A percentile compares a stretch with the other conserved stretches of the same genome.
phyloP scores from a whole-genome alignment of 2,888 invertebrate species.

The Quadroppia sp. region DNA sequence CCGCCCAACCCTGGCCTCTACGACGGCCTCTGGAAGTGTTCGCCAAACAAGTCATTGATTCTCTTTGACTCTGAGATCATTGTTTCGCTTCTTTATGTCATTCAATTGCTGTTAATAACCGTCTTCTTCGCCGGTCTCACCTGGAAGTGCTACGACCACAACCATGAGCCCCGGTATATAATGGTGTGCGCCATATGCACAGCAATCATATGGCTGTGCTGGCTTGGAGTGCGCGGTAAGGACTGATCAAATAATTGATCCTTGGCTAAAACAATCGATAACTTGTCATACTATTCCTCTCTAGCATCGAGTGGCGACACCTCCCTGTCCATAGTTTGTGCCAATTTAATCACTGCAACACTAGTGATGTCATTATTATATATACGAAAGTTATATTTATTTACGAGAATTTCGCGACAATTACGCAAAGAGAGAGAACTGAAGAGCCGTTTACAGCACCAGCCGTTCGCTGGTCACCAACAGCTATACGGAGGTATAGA shows the following conservation, averaged over 20 bases:
- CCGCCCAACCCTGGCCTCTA: conserved; percentile 51
- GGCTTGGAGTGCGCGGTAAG: no score
- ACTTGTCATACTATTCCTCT: conserved; percentile 50
- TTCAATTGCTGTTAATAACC: conserved; percentile 53
- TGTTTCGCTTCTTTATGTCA: conserved; percentile 54
- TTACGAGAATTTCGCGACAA: conserved; percentile 45
- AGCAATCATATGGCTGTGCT: conserved; percentile 53
- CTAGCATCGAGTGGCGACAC: conserved; percentile 48
- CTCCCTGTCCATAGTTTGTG: conserved; percentile 54
- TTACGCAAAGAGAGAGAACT: conserved; percentile 44
- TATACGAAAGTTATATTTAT: conserved; percentile 52
- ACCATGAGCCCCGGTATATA: conserved; percentile 54
- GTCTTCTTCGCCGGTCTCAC: conserved; percentile 52
- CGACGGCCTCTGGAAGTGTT: conserved; percentile 50
- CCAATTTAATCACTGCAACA: conserved; percentile 53
- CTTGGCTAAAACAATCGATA: background rate
- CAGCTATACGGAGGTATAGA: conserved; percentile 38
- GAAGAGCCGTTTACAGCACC: conserved; percentile 44
- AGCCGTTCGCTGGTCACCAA: conserved; percentile 40
- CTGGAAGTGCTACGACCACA: conserved; percentile 53
- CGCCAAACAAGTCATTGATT: conserved; percentile 50
- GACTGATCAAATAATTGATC: no score
- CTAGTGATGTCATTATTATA: conserved; percentile 53
- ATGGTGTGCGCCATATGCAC: conserved; percentile 52
- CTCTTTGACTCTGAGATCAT: conserved; percentile 53